These are phyloP conservation scores for Caenorhabditis auriculariae DNA, from an alignment of 2,888 invertebrate genomes.

Conservation along the genomic window DNA sequence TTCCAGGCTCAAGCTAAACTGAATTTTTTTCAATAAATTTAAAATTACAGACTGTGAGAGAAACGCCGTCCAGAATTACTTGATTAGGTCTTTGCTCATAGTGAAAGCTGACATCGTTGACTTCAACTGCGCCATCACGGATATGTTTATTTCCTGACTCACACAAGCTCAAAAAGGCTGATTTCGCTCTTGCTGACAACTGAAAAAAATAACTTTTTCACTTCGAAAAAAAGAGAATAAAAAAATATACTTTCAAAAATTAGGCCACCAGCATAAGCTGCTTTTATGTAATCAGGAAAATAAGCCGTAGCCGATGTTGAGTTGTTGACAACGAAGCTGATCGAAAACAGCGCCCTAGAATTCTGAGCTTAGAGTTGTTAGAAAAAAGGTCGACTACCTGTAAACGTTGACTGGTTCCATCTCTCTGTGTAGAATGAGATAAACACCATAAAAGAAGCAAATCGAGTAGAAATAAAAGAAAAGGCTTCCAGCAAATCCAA, in stretches of 20 bases:
- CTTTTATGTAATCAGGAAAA: constrained; percentile 65
- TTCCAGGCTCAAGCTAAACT: constrained; percentile 68
- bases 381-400: constrained; percentile 10
- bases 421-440: constrained; percentile 37
- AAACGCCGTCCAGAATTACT: constrained; percentile 13
- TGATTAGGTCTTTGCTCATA: constrained; percentile 18
- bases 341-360: constrained; percentile 68
- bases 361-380: too few relatives aligned
- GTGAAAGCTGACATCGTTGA: constrained; percentile 15
- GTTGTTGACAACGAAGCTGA: constrained; percentile 67
- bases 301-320: constrained; percentile 65
- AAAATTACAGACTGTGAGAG: constrained; percentile 5
- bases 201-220: too few relatives aligned
- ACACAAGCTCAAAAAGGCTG: constrained; percentile 3
- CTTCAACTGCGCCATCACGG: constrained; percentile 10
- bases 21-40: not conserved
- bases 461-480: constrained; percentile 65
- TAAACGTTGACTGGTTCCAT: constrained; percentile 19
- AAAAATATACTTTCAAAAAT: constrained; percentile 64
- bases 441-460: constrained; percentile 64
- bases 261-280: constrained; percentile 58
- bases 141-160: constrained; percentile 18
- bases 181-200: constrained; percentile 19
- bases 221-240: too few relatives aligned
- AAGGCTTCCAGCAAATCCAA: constrained; percentile 60